Evolutionary conservation across 1,140 invertebrate genomes (phyloP).

Genomic region (Macrostomum lignano): DNA sequence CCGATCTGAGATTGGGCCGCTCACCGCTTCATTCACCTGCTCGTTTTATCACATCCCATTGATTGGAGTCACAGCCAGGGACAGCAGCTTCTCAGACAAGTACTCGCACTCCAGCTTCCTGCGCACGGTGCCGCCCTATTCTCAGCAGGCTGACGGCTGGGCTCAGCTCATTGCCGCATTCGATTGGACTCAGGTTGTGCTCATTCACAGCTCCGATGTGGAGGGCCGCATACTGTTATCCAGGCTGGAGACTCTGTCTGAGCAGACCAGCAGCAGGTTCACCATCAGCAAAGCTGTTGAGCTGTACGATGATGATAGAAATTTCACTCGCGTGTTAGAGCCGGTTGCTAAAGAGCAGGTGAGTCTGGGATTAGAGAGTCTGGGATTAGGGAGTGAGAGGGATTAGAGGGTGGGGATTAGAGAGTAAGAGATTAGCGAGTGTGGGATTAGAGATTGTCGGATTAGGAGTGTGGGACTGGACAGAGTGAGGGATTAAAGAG

Average conservation of each 20-base stretch:
- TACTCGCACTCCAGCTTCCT: conserved; percentile 89
- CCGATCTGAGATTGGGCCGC: background rate
- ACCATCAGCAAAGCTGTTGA: no score
- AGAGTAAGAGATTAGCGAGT: no score
- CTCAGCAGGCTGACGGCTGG: conserved; percentile 86
- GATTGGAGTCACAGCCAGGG: conserved; percentile 78
- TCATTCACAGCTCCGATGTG: conserved; percentile 78
- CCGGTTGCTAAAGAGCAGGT: background rate
- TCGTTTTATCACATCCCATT: conserved; percentile 94
- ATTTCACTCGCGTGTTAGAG: background rate
- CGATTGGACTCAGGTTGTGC: conserved; percentile 73
- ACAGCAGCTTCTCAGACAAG: conserved; percentile 87
- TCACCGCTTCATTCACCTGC: conserved; percentile 63
- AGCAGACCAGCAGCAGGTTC: no score
- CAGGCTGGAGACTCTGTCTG: conserved; percentile 40
- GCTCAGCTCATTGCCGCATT: conserved; percentile 68
- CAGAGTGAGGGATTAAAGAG: no score
- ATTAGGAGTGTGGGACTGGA: no score
- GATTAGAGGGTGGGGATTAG: no score
- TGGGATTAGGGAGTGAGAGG: no score
- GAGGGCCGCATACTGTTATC: conserved; percentile 66
- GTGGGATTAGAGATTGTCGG: no score
- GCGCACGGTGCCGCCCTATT: conserved; percentile 77
- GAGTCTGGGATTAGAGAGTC: no score
- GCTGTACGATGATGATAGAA: background rate